These are phyloP conservation scores for Metacarcinus magister DNA, from an alignment of 2,888 invertebrate species.

Conservation along the genomic window DNA sequence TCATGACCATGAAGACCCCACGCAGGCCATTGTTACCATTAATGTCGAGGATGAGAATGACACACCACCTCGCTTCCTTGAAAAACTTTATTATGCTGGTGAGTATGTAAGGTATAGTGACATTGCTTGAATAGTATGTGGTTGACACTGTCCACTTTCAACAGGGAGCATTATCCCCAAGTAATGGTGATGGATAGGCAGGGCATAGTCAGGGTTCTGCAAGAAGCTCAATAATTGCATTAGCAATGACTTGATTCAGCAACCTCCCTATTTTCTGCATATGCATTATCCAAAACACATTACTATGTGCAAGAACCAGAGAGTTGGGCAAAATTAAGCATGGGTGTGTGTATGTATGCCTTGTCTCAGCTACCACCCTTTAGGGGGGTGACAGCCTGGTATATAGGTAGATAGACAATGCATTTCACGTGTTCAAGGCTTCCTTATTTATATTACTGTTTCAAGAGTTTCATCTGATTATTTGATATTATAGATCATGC, in stretches of 20 bases:
- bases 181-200: background rate
- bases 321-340: background rate
- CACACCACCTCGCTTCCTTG: slow-evolving; percentile 91
- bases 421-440: too few species aligned
- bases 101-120: slow-evolving; percentile 82
- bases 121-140: background rate
- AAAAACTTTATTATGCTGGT: slow-evolving; percentile 89
- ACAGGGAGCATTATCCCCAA: background rate
- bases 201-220: too few species aligned
- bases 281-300: background rate
- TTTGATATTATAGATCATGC: too few species aligned
- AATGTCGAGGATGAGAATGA: slow-evolving; percentile 93
- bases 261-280: too few species aligned
- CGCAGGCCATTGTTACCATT: slow-evolving; percentile 90
- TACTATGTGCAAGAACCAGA: background rate
- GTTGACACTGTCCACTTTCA: background rate
- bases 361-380: too few species aligned
- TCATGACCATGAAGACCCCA: slow-evolving; percentile 86
- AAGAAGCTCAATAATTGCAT: background rate
- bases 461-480: too few species aligned
- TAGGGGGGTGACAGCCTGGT: too few species aligned
- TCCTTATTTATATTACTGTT: too few species aligned
- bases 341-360: too few species aligned
- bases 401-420: too few species aligned
- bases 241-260: background rate